Conservation (phyloP, 2,797 vertebrate species). For the Molossus alvarezi region DNA sequence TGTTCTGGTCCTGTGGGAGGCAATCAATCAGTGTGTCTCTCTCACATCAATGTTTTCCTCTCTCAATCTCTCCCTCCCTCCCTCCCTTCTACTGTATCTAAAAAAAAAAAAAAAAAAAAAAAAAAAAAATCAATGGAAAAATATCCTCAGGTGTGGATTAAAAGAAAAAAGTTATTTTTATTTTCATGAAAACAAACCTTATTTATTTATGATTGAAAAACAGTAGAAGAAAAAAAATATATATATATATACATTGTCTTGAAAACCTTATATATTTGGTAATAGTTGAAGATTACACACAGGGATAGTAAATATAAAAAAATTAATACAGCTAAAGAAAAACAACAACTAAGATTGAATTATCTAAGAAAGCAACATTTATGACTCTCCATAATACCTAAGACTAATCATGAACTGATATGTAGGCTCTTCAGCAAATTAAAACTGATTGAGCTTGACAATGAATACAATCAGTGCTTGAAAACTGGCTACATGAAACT, state of each 20-base stretch:
- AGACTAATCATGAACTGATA: neutral
- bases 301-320: neutral
- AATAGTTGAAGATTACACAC: neutral
- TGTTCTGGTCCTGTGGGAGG: too few species aligned
- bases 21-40: too few species aligned
- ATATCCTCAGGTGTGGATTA: too few species aligned
- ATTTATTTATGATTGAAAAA: slow-evolving; percentile 20
- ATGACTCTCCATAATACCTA: neutral
- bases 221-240: neutral
- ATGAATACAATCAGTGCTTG: neutral
- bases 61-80: too few species aligned
- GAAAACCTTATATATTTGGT: neutral
- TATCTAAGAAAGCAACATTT: neutral
- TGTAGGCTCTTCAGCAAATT: neutral
- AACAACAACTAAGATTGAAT: neutral
- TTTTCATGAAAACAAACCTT: neutral
- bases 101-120: too few species aligned
- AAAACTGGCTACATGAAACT: slow-evolving; percentile 1
- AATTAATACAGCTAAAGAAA: neutral
- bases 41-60: too few species aligned
- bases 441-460: slow-evolving; percentile 26
- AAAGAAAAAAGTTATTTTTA: neutral
- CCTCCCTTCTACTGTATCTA: too few species aligned
- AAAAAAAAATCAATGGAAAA: too few species aligned
- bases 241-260: neutral